Evolutionary conservation across 2,888 invertebrate genomes (phyloP).

Genomic region (Plebejus melissa): DNA sequence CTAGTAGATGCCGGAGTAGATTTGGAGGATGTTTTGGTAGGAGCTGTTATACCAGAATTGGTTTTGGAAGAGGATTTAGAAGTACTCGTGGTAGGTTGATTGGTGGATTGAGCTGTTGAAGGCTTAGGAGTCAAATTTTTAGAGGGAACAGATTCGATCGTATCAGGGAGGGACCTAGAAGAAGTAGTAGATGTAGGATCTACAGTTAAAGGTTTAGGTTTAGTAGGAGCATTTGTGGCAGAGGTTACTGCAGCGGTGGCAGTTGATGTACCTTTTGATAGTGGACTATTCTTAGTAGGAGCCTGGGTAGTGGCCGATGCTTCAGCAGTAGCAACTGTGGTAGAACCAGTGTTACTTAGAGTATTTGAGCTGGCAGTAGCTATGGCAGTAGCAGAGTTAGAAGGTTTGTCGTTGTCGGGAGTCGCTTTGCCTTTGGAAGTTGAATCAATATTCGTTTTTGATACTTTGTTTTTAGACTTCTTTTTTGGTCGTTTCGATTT

Average conservation of each 20-base stretch:
- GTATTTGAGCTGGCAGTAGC: background rate
- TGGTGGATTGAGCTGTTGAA: background rate
- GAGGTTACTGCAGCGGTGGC: background rate
- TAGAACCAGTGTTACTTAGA: background rate
- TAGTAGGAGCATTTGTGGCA: background rate
- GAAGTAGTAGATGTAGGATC: background rate
- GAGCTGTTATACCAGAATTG: background rate
- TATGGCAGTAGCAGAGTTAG: background rate
- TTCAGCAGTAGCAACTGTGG: background rate
- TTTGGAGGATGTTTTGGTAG: background rate
- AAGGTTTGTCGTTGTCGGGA: background rate
- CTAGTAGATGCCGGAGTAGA: background rate
- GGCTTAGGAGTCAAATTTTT: background rate
- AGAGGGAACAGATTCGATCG: background rate
- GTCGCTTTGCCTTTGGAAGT: background rate
- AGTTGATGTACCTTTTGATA: background rate
- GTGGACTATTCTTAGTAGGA: background rate
- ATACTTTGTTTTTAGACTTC: slow-evolving; percentile 2
- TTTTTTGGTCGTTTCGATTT: slow-evolving; percentile 11
- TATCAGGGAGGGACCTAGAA: background rate
- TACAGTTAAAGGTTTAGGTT: background rate
- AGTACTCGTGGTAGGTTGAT: background rate
- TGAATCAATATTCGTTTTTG: background rate
- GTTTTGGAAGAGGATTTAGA: background rate
- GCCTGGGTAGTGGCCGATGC: background rate